phyloP scores from a whole-genome alignment of 2,797 vertebrate species.

The Coranthus polyacanthus region DNA sequence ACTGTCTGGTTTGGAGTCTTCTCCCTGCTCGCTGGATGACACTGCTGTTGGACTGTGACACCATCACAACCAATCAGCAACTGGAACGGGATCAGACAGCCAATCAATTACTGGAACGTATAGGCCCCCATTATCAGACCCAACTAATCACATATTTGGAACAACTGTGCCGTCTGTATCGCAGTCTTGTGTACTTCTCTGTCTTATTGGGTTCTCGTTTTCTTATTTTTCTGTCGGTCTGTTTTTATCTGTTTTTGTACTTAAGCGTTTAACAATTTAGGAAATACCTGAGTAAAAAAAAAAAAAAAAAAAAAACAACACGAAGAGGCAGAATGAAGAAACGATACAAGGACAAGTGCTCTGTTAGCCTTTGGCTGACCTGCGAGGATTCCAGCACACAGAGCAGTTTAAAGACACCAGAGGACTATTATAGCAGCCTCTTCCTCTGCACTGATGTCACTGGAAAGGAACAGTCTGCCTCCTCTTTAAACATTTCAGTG shows the following conservation, averaged over 20 bases:
- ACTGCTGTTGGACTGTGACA: slow-evolving; percentile 55
- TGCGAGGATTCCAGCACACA: slow-evolving; percentile 43
- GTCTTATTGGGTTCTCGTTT: too few relatives aligned
- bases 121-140: slow-evolving; percentile 41
- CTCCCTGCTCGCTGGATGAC: slow-evolving; percentile 60
- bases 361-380: slow-evolving; percentile 67
- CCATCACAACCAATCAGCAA: slow-evolving; percentile 69
- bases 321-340: slow-evolving; percentile 1
- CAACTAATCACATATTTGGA: slow-evolving; percentile 62
- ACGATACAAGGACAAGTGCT: slow-evolving; percentile 51
- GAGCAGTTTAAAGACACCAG: slow-evolving; percentile 42
- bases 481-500: slow-evolving; percentile 52
- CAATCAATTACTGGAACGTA: slow-evolving; percentile 67
- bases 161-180: not conserved
- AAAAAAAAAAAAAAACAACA: not conserved
- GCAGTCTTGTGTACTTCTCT: slow-evolving; percentile 35
- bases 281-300: slow-evolving; percentile 22
- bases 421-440: slow-evolving; percentile 38
- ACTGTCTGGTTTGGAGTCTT: slow-evolving; percentile 42
- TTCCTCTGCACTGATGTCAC: slow-evolving; percentile 49
- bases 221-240: slow-evolving; percentile 26
- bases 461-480: slow-evolving; percentile 44
- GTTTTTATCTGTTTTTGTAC: too few relatives aligned
- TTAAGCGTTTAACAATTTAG: too few relatives aligned
- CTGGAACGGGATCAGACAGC: slow-evolving; percentile 69